A percentile compares a stretch with the other conserved stretches of the same genome.
Conservation (phyloP, 2,113 vertebrate species). For the Caracal caracal region DNA sequence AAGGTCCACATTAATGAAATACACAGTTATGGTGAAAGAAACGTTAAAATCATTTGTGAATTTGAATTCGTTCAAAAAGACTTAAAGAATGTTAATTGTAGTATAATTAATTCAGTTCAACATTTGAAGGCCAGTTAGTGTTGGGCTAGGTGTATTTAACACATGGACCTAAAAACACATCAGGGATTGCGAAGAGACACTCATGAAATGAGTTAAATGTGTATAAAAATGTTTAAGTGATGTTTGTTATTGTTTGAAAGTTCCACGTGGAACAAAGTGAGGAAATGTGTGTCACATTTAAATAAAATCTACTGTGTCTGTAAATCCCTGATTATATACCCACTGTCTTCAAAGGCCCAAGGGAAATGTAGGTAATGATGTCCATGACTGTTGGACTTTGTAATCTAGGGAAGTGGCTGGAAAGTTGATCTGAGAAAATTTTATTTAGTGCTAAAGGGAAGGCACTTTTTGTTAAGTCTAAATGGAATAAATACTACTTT, state of each 20-base stretch:
- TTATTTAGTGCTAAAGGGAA: not conserved
- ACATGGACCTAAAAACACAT: not conserved
- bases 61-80: constrained; percentile 12
- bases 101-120: not conserved
- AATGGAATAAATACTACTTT: not conserved
- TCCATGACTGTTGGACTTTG: not conserved
- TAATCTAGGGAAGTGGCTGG: not conserved
- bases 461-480: not conserved
- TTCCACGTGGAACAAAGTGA: not conserved
- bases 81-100: not conserved
- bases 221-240: not conserved
- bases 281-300: not conserved
- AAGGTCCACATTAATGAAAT: not conserved
- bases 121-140: not conserved
- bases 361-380: not conserved
- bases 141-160: not conserved
- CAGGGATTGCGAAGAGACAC: not conserved
- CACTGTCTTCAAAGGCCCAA: not conserved
- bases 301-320: not conserved
- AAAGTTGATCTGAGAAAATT: not conserved
- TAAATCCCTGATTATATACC: not conserved
- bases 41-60: not conserved
- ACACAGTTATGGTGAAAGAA: not conserved
- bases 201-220: not conserved
- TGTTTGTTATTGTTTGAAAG: not conserved